Evolutionary conservation across 2,113 vertebrate species (phyloP), one percentile per base, ranked within the genome.

Genomic region (Lophotis ruficrista): DNA sequence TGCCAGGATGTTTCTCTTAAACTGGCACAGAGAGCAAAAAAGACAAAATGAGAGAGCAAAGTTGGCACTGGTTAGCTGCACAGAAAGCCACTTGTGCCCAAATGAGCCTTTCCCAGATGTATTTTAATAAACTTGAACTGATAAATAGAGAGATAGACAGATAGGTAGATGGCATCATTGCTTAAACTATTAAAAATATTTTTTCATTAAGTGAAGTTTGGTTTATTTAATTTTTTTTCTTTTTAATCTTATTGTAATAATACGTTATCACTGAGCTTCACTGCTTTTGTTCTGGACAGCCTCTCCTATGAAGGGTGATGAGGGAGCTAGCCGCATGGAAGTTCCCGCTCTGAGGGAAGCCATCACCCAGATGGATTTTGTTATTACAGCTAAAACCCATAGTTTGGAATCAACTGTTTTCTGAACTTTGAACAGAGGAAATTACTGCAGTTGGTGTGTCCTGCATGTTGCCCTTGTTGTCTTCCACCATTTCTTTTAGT

Each of bases 1-100:
- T 97, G 75, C 85, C 91, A 93, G 87, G 70, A 68, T 94, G 91
- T 75, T 96, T 94, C 86, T 93, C 51, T 72, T 96, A 96, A 96
- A 54, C 78, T 85, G 91, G 90, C 89, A 92, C 16, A 57, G 94
- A 94, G 28, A 93, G 61, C 68, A 91, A 92, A 95, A 93, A 87
- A 95, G 47, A 71, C 57, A 78, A 92, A 89, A 94, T 56, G 90
- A 66, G 85, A 96, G 58, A 62, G 77, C 75, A 81, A 61, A 77
- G 79, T 92, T 95, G 86, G 66, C 83, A 73, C 57, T 94, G 51
- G 70, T 64, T 86, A 84, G 92, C 50, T 48, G 27, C 75, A 78
- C 71, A 60, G 78, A 96, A 90, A 89, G 60, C 66, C 43, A 9
- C 47, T 77, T 24, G 21, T 75, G 31, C 77, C n/a, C 77, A 57